Evolutionary conservation across 53 echinoderm and acorn worm species (phyloP).

Genomic region (Zoroaster sp.): DNA sequence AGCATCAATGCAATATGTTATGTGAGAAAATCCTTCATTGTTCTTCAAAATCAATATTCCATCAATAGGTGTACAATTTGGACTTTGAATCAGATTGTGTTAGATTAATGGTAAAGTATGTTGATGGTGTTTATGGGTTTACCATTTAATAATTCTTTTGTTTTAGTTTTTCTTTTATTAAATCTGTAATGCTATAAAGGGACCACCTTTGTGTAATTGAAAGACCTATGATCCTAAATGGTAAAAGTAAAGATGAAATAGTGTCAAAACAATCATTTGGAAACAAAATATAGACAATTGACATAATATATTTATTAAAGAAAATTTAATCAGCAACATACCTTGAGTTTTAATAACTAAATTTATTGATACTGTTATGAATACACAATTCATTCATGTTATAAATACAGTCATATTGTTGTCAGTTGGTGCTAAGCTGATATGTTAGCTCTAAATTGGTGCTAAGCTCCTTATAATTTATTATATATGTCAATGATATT

Average conservation of each 20-base stretch:
- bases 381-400: neutral
- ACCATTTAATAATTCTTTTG: too few species aligned
- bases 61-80: too few species aligned
- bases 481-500: neutral
- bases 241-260: constrained; percentile 8
- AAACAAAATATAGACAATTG: neutral
- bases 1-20: too few species aligned
- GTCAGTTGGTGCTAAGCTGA: constrained; percentile 21
- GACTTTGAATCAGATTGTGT: too few species aligned
- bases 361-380: neutral
- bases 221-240: neutral
- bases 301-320: neutral
- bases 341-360: neutral
- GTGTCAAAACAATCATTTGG: constrained; percentile 19
- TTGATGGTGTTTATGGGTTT: too few species aligned
- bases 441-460: neutral
- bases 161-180: too few species aligned
- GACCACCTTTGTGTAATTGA: neutral
- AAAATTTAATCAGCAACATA: neutral
- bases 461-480: neutral
- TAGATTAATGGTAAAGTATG: too few species aligned
- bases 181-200: neutral
- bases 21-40: too few species aligned
- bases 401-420: neutral
- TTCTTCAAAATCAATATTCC: too few species aligned